phyloP scores from a whole-genome alignment of 2,888 invertebrate species.

The Sussaba pulchella region DNA sequence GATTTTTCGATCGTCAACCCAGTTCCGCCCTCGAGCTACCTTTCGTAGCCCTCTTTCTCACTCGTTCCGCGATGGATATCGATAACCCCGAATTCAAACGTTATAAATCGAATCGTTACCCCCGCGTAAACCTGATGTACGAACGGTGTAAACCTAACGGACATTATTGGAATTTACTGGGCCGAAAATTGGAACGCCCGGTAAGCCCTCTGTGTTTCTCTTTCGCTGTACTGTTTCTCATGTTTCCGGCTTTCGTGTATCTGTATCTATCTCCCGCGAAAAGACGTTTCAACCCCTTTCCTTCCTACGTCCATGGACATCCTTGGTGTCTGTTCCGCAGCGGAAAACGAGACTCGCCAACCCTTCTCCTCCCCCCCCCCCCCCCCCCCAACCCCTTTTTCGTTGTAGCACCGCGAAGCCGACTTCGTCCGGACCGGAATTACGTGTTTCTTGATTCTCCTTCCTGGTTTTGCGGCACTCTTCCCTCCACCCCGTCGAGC shows the following conservation, averaged over 20 bases:
- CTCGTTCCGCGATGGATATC: constrained; percentile 71
- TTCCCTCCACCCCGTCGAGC: constrained; percentile 38
- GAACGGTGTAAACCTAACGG: constrained; percentile 79
- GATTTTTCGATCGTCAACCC: too few species aligned
- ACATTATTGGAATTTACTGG: constrained; percentile 82
- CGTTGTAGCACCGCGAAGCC: constrained; percentile 19
- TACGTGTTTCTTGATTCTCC: constrained; percentile 58
- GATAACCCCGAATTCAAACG: constrained; percentile 77
- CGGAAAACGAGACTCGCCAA: too few species aligned
- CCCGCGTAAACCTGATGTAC: constrained; percentile 76
- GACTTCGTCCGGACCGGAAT: constrained; percentile 60
- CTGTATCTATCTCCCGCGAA: constrained; percentile 37
- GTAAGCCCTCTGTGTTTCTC: constrained; percentile 68
- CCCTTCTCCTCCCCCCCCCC: background rate
- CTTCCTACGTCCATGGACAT: background rate
- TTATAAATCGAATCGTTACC: constrained; percentile 77
- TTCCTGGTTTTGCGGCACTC: constrained; percentile 36
- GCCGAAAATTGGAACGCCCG: constrained; percentile 79
- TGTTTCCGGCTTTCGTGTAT: constrained; percentile 31
- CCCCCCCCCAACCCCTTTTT: background rate
- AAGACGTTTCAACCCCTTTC: constrained; percentile 19
- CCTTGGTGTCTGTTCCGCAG: constrained; percentile 12
- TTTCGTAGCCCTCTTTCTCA: constrained; percentile 15
- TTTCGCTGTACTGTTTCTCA: constrained; percentile 52
- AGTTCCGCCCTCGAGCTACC: background rate